These are phyloP conservation scores for Mastacembelus armatus DNA, from an alignment of 2,797 vertebrate species.

Conservation along the genomic window DNA sequence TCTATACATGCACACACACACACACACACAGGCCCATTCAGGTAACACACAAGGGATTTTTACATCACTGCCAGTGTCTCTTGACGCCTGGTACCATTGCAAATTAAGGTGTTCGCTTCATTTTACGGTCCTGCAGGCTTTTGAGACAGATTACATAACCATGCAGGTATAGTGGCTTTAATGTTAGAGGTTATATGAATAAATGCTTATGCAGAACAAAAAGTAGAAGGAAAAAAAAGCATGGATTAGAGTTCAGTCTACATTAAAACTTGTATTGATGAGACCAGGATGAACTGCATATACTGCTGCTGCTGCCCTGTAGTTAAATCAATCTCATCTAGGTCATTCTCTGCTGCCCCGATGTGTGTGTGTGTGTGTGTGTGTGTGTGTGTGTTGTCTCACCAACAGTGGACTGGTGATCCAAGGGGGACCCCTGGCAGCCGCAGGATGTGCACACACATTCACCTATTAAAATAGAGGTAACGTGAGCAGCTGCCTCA, in stretches of 20 bases:
- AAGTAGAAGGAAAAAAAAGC: too few relatives aligned
- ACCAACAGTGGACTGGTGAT: too few relatives aligned
- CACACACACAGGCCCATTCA: slow-evolving; percentile 22
- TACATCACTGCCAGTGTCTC: slow-evolving; percentile 29
- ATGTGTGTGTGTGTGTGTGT: slow-evolving; percentile 15
- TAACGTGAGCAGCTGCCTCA: too few relatives aligned
- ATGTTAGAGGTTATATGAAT: slow-evolving; percentile 2
- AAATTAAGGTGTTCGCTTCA: slow-evolving; percentile 33
- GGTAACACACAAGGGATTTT: slow-evolving; percentile 17
- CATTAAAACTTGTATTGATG: slow-evolving; percentile 47
- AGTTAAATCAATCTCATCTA: slow-evolving; percentile 70
- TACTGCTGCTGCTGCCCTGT: slow-evolving; percentile 53
- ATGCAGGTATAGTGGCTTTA: slow-evolving; percentile 2
- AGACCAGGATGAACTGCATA: slow-evolving; percentile 23
- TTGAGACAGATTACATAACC: slow-evolving; percentile 47
- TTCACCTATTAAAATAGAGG: too few relatives aligned
- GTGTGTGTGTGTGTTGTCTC: slow-evolving; percentile 19
- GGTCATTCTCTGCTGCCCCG: slow-evolving; percentile 52
- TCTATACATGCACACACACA: too few relatives aligned
- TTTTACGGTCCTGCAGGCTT: slow-evolving; percentile 29
- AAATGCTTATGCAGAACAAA: too few relatives aligned
- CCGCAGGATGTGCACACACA: too few relatives aligned
- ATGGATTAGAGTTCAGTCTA: slow-evolving; percentile 23
- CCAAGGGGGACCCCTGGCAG: too few relatives aligned
- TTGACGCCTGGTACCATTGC: slow-evolving; percentile 27